phyloP scores from a whole-genome alignment of 2,888 invertebrate species.

The Cabera pusaria region DNA sequence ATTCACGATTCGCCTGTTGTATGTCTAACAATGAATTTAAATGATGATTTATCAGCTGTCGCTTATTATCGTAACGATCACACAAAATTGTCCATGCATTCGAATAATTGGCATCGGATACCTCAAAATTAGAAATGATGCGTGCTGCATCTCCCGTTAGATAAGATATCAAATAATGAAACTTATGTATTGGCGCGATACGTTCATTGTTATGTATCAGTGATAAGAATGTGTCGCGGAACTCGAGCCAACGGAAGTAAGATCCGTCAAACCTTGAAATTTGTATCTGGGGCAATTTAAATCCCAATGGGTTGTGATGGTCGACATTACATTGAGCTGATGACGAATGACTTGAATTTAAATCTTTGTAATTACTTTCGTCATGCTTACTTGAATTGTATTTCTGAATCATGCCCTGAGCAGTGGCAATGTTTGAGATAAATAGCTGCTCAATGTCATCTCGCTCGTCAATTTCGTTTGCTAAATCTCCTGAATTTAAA shows the following conservation, averaged over 20 bases:
- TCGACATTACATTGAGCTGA: too few relatives aligned
- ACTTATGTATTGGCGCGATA: not conserved
- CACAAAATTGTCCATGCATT: conserved; percentile 28
- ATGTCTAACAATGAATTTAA: conserved; percentile 26
- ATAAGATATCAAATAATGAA: conserved; percentile 5
- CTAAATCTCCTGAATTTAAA: too few relatives aligned
- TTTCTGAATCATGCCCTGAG: too few relatives aligned
- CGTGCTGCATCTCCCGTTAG: conserved; percentile 28
- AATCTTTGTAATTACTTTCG: too few relatives aligned
- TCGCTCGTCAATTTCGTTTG: too few relatives aligned
- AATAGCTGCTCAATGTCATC: too few relatives aligned
- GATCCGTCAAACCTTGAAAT: conserved; percentile 30
- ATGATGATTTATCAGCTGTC: conserved; percentile 27
- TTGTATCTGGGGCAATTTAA: conserved; percentile 18
- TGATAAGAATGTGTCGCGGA: conserved; percentile 24
- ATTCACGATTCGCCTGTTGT: conserved; percentile 16
- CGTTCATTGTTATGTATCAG: conserved; percentile 28
- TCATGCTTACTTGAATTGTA: too few relatives aligned
- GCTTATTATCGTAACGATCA: conserved; percentile 29
- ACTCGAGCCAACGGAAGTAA: conserved; percentile 31
- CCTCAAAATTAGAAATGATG: conserved; percentile 23
- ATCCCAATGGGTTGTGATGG: conserved; percentile 1
- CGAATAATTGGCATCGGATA: conserved; percentile 23
- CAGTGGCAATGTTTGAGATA: too few relatives aligned
- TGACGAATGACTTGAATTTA: too few relatives aligned